Evolutionary conservation across 2,113 vertebrate species (phyloP).

Genomic region (Acrocephalus kingi): DNA sequence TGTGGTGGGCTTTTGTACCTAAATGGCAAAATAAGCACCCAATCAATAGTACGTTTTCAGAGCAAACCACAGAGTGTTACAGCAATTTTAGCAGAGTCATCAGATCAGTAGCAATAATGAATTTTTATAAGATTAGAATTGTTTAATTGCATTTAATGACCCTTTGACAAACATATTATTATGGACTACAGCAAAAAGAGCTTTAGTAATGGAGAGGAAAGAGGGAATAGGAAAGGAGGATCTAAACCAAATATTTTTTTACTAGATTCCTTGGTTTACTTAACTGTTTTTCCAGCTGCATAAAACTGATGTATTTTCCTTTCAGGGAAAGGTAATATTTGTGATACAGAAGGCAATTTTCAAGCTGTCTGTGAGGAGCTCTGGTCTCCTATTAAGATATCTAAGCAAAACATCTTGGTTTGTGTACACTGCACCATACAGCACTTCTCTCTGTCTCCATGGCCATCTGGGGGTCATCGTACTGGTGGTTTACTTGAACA

Average conservation of each 20-base stretch:
- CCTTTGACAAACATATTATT: background rate
- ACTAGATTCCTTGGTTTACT: background rate
- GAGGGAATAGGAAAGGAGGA: background rate
- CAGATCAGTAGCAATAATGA: conserved; percentile 10
- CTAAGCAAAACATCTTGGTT: conserved; percentile 3
- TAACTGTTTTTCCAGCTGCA: background rate
- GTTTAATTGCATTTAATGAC: background rate
- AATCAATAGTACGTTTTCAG: conserved; percentile 23
- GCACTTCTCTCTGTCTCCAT: background rate
- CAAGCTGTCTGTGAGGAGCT: background rate
- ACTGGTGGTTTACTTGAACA: background rate
- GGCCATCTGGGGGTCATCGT: background rate
- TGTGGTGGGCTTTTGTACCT: background rate
- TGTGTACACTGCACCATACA: background rate
- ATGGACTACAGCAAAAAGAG: background rate
- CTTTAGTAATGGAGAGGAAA: background rate
- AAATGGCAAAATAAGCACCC: background rate
- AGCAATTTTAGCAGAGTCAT: conserved; percentile 27
- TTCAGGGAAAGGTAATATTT: conserved; percentile 35
- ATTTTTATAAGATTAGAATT: conserved; percentile 31
- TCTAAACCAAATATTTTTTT: background rate
- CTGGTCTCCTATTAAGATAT: background rate
- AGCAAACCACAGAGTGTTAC: background rate
- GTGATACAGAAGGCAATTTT: conserved; percentile 30
- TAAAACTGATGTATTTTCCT: background rate